Evolutionary conservation across 2,888 invertebrate species (phyloP).

Genomic region (Aproaerema taeniolella): DNA sequence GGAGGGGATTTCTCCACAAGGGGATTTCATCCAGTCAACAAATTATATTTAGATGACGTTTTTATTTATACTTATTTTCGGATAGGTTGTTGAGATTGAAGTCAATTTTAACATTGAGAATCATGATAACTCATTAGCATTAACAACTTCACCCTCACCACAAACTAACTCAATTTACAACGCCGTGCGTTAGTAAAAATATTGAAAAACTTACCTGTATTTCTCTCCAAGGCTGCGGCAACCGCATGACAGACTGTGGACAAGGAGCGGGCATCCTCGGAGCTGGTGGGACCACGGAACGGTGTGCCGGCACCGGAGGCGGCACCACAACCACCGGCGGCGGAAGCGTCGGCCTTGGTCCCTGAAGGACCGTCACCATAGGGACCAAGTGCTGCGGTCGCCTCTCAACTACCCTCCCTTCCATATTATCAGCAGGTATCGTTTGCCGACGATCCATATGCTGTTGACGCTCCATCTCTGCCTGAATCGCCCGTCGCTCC

Average conservation of each 20-base stretch:
- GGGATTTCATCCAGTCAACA: no score
- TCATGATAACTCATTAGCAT: no score
- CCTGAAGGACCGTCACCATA: conserved; percentile 47
- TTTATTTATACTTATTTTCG: no score
- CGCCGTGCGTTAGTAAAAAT: not conserved
- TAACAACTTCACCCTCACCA: no score
- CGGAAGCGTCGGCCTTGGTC: conserved; percentile 38
- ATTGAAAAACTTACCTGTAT: conserved; percentile 46
- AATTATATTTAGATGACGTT: no score
- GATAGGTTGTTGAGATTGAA: no score
- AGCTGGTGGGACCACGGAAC: conserved; percentile 56
- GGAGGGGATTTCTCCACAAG: no score
- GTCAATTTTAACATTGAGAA: no score
- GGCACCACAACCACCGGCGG: conserved; percentile 42
- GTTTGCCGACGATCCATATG: not conserved
- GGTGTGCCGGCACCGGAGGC: conserved; percentile 43
- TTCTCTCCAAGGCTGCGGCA: conserved; percentile 57
- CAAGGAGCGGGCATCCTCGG: conserved; percentile 57
- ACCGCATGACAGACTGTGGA: conserved; percentile 41
- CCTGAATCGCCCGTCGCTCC: not conserved
- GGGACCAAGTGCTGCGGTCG: conserved; percentile 47
- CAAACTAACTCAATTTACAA: no score
- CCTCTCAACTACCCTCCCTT: conserved; percentile 36
- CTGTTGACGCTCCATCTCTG: not conserved
- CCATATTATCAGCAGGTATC: not conserved